These are phyloP conservation scores for Troides helena DNA, from an alignment of 2,888 invertebrate species.

Conservation along the genomic window DNA sequence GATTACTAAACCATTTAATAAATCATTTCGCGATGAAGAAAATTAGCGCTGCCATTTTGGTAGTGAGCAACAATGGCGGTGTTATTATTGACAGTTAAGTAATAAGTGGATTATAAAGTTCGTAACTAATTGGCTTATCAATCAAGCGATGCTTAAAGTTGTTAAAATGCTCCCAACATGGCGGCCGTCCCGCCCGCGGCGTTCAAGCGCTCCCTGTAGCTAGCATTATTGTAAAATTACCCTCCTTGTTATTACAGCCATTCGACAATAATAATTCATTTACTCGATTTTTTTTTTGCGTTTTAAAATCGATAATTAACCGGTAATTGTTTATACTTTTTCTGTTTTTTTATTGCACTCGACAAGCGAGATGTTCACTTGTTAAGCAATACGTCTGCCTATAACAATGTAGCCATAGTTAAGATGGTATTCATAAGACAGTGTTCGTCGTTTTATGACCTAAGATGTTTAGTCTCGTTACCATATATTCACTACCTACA, in stretches of 20 bases:
- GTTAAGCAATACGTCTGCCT: too few species aligned
- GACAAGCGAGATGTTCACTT: too few species aligned
- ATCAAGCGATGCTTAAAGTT: conserved; percentile 16
- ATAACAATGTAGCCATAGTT: too few species aligned
- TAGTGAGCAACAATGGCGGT: background rate
- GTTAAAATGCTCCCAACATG: conserved; percentile 20
- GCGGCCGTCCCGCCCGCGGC: conserved; percentile 7
- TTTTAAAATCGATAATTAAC: too few species aligned
- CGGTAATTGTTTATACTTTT: too few species aligned
- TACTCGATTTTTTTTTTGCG: background rate
- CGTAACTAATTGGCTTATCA: conserved; percentile 17
- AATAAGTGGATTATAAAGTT: background rate
- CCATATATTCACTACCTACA: too few species aligned
- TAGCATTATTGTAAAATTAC: conserved; percentile 12
- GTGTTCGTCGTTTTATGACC: too few species aligned
- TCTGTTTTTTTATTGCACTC: too few species aligned
- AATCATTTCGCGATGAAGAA: background rate
- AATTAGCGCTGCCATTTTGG: background rate
- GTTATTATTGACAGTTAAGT: background rate
- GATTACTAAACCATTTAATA: background rate
- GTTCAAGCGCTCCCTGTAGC: background rate
- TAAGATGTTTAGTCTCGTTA: too few species aligned
- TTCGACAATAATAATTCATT: conserved; percentile 12
- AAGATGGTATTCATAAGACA: too few species aligned
- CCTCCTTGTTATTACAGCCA: conserved; percentile 8